phyloP scores from a whole-genome alignment of 1,140 invertebrate genomes.

The Periplaneta americana region DNA sequence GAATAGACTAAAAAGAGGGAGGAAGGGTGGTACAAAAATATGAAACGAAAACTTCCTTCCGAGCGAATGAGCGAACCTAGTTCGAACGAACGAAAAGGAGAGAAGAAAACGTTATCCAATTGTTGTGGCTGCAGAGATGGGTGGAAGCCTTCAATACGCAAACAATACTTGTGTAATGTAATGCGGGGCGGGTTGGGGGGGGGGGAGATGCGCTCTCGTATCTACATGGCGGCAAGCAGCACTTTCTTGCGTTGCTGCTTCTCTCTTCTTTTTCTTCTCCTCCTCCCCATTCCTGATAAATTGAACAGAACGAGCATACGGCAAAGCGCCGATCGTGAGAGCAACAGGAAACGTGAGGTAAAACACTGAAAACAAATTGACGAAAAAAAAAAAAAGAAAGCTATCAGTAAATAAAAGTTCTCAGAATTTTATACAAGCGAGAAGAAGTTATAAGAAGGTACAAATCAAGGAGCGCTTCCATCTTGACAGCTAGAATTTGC shows the following conservation, averaged over 20 bases:
- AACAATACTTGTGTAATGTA: not conserved
- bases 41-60: not conserved
- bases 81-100: not conserved
- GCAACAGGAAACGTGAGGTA: not conserved
- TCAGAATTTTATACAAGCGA: no score
- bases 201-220: no score
- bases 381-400: not conserved
- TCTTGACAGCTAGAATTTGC: no score
- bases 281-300: not conserved
- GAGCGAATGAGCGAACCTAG: not conserved
- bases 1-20: not conserved
- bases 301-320: not conserved
- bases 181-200: not conserved
- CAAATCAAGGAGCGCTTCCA: no score
- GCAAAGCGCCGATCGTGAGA: not conserved
- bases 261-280: not conserved
- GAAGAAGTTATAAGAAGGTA: no score
- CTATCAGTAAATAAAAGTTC: not conserved
- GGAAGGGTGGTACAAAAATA: not conserved
- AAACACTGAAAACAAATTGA: not conserved
- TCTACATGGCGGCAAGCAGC: no score
- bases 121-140: not conserved
- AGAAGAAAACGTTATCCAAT: not conserved
- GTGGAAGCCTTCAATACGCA: no score
- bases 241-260: not conserved